These are phyloP conservation scores for Rafetus swinhoei DNA, from an alignment of 2,113 vertebrate species.

Conservation along the genomic window DNA sequence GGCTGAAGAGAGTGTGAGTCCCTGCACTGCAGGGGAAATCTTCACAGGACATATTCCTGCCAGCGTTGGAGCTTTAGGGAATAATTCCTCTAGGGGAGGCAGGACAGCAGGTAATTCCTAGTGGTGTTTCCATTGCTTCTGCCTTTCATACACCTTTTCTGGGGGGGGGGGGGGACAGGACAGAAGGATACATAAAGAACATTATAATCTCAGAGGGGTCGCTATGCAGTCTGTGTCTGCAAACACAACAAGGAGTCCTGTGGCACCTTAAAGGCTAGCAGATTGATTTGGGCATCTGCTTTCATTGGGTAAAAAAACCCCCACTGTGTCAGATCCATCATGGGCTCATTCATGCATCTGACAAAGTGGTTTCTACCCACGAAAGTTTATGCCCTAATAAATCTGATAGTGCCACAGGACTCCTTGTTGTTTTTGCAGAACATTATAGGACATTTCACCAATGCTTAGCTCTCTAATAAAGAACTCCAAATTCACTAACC, in stretches of 20 bases:
- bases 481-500: background rate
- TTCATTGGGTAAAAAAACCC: too few species aligned
- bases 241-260: too few species aligned
- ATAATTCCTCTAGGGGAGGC: background rate
- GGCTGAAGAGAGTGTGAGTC: background rate
- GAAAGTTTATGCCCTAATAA: too few species aligned
- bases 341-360: too few species aligned
- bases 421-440: too few species aligned
- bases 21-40: fast-evolving
- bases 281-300: too few species aligned
- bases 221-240: too few species aligned
- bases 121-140: background rate
- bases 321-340: too few species aligned
- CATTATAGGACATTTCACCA: background rate
- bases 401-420: too few species aligned
- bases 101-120: background rate
- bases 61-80: fast-evolving
- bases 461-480: background rate
- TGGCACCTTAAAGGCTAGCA: too few species aligned
- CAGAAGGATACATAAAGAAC: background rate
- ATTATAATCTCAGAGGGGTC: too few species aligned
- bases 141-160: background rate
- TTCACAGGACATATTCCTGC: fast-evolving
- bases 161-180: background rate
- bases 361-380: too few species aligned